Conservation (phyloP, 2,113 vertebrate genomes). For the Entomyzon cyanotis region DNA sequence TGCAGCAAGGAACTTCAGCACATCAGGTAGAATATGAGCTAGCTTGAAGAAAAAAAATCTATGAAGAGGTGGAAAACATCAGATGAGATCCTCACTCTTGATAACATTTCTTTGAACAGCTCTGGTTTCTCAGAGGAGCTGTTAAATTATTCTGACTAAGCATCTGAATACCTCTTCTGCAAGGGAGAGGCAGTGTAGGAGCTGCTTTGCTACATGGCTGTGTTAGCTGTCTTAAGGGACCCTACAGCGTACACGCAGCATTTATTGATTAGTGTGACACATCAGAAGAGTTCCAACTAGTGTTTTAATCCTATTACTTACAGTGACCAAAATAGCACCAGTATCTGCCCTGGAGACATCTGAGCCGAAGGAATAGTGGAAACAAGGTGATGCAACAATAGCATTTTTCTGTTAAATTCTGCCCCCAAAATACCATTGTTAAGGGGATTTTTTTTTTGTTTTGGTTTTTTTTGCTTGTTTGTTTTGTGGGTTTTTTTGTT, state of each 20-base stretch:
- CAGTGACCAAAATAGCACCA: background rate
- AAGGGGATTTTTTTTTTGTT: background rate
- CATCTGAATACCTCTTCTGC: background rate
- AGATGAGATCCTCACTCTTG: conserved; percentile 17
- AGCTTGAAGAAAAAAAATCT: conserved; percentile 22
- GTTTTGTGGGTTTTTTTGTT: background rate
- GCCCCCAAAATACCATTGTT: background rate
- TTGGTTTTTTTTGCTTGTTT: background rate
- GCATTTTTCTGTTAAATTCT: background rate
- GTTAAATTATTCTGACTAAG: conserved; percentile 34
- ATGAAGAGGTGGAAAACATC: conserved; percentile 33
- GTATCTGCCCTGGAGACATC: background rate
- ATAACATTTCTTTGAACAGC: conserved; percentile 33
- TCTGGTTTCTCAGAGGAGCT: conserved; percentile 23
- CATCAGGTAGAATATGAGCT: conserved; percentile 63
- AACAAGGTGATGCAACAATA: background rate
- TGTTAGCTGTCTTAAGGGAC: background rate
- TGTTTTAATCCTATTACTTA: background rate
- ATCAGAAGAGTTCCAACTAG: background rate
- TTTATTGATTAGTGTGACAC: background rate
- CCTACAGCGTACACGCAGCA: fast-evolving
- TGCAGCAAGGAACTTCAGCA: conserved; percentile 57
- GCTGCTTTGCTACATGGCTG: background rate
- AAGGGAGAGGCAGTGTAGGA: background rate
- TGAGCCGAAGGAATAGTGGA: background rate